Base-by-base conservation (phyloP, 2,888 invertebrate species). In the Synergus laeviventris region DNA sequence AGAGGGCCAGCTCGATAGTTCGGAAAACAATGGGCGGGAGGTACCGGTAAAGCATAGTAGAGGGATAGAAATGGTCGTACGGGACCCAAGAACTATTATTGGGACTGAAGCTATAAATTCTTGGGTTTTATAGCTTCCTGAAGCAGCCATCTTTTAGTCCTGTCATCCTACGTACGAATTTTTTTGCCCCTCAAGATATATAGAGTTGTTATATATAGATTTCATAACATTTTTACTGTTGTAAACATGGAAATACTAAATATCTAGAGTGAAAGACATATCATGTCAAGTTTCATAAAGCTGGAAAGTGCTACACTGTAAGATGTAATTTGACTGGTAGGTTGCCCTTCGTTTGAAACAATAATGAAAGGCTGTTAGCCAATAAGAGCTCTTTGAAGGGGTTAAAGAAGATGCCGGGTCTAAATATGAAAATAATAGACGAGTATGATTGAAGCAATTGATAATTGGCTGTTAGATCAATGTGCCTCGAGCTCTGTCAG, bases 381-480 rank as follows among this genome's bases (percentile, higher is more conserved):
- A 70, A 70, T 70, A 49, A 70, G 70, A 70, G 62, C 70, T 49
- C 70, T 70, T 70, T 45, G 31, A n/a, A 49, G 31, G 62, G 70
- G 49, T 31, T 66, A 70, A 70, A 70, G 70, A 70, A 49, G 70
- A 70, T 70, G 70, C 16, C 45, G 70, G 45, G 49, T 70, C n/a
- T 70, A n/a, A 70, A 70, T 49, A 70, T 70, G 70, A 70, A 70
- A 70, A 70, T 70, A 70, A 70, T 70, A 12, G 70, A 21, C 56
- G 56, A 49, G 70, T 45, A 70, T 70, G 70, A 70, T 70, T 70
- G 70, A 31, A 49, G 70, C 70, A 70, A 70, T 70, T 70, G 49
- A 70, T 70, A 70, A 70, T 70, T 70, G 70, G 70, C 36, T 31
- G 70, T 70, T 70, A 70, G 70, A 70, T 70, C 70, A 70, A 45